Conservation (phyloP, 2,888 invertebrate species). For the Caenorhabditis parvicauda region DNA sequence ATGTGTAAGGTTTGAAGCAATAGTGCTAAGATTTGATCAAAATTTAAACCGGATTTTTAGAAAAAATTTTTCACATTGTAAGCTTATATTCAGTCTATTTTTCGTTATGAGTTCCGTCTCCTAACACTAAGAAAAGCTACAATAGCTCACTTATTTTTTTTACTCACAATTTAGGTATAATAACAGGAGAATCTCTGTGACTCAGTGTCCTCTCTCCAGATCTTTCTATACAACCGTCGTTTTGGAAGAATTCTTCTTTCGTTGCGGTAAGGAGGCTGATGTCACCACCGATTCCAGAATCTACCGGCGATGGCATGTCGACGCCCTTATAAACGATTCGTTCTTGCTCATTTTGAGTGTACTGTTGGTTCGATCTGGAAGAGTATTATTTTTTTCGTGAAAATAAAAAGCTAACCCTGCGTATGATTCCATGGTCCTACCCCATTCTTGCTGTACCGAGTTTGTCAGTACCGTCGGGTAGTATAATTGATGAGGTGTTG, state of each 20-base stretch:
- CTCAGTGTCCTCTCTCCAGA: constrained; percentile 38
- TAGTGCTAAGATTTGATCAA: too few relatives aligned
- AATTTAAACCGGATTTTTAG: too few relatives aligned
- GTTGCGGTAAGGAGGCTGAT: constrained; percentile 42
- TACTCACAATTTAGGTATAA: constrained; percentile 97
- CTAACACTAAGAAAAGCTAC: too few relatives aligned
- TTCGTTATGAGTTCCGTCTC: too few relatives aligned
- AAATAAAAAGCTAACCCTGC: too few relatives aligned
- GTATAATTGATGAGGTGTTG: constrained; percentile 16
- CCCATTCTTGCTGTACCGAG: constrained; percentile 26
- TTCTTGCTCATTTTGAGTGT: constrained; percentile 20
- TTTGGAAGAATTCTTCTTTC: constrained; percentile 42
- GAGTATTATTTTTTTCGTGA: too few relatives aligned
- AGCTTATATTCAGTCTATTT: too few relatives aligned
- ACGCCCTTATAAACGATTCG: constrained; percentile 28
- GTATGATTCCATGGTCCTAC: constrained; percentile 32
- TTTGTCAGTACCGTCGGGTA: constrained; percentile 17
- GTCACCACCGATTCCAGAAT: constrained; percentile 77
- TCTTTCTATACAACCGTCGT: constrained; percentile 29
- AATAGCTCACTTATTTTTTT: too few relatives aligned
- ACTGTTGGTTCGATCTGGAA: constrained; percentile 8
- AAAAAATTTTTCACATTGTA: too few relatives aligned
- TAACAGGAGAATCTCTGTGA: constrained; percentile 67
- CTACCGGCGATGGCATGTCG: constrained; percentile 80
- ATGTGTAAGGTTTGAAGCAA: background rate